Evolutionary conservation across 1,140 invertebrate species (phyloP), one percentile per base, ranked within the genome.

Genomic region (Tetramorium parvispinum): DNA sequence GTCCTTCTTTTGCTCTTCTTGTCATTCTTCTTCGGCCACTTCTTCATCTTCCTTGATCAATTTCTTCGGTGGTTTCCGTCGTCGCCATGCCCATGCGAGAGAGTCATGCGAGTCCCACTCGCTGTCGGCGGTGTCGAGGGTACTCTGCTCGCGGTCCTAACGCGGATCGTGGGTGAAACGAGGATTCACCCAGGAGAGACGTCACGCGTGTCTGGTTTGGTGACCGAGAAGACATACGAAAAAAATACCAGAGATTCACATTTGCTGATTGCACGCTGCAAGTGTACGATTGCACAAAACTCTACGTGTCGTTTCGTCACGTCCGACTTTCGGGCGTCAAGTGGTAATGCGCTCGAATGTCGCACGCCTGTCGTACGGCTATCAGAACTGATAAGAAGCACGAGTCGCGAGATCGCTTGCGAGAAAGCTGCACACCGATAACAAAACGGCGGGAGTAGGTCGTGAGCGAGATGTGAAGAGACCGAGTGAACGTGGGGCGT

Each of bases 1-100:
- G 16, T 79, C 66, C 82, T 46, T 83, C 61, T 76, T 85, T 87
- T 78, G 51, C 63, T 70, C 63, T 63, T 76, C 49, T 43, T 37
- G 24, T 66, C 70, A 51, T 68, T 75, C 83, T 73, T 79, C 66
- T 51, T 83, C 43, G 6, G 3, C 32, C 13, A 27, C 37, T 49
- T 49, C 55, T 53, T 81, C 40, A 27, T 77, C 82, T 55, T 40
- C n/a, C 61, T 85, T 27, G 53, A 77, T 66, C 71, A 66, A 70
- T 76, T 71, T 81, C 73, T 65, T 49, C 49, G 32, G 0, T 27
- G n/a, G 57, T 37, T 57, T 65, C 51, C 70, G 46, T 49, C 77
- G 21, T 49, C 55, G 21, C n/a, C n/a, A n/a, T n/a, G n/a, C 8
- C 18, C 46, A 37, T 16, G 6, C 2, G 46, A 43, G 6, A 40